Evolutionary conservation across 2,888 invertebrate genomes (phyloP), one percentile per base, ranked within the genome.

Genomic region (Chaetogeoica ovagalla): DNA sequence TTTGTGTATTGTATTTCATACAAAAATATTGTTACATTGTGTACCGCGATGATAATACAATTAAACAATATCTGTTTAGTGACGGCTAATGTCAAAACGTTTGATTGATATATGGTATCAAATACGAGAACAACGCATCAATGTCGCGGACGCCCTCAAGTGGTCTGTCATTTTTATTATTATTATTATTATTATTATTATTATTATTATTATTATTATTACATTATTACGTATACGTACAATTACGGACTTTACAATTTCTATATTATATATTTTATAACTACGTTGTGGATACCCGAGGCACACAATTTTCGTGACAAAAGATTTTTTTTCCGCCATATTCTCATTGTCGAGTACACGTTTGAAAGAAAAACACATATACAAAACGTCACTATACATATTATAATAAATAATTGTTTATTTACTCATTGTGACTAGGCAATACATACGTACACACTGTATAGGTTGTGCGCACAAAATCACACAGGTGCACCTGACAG

Each of bases 91-190:
- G 63, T 52, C 63, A 65, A 74, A 39, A 55, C 63, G 55, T 74
- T 74, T 65, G 73, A 73, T 73, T 63, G 63, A 74, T 74, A 72
- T 30, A 62, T 39, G 73, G 21, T 63, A 63, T 74, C 73, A 74
- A 74, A 63, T 37, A 75, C 23, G 11, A 57, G 30, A 30, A 30
- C 30, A 30, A 30, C 30, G 30, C 74, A 7, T 66, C 74, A 74
- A 74, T 73, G 73, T 63, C 63, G 37, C 55, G 48, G 37, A 75
- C 43, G 66, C 74, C 74, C 74, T 57, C 74, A 37, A 63, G 73
- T 55, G 73, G 30, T 15, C 15, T 48, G 13, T 70, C 15, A 62
- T 72, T 30, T 23, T 72, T 57, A 55, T 72, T 72, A 60, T 60
- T 60, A 23, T 72, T 60, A 30, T 52, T 72, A 60, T 55, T 60